A percentile compares a stretch with the other conserved stretches of the same genome.
Evolutionary conservation across 2,113 vertebrate genomes (phyloP).

Genomic region (Scytalopus superciliaris): DNA sequence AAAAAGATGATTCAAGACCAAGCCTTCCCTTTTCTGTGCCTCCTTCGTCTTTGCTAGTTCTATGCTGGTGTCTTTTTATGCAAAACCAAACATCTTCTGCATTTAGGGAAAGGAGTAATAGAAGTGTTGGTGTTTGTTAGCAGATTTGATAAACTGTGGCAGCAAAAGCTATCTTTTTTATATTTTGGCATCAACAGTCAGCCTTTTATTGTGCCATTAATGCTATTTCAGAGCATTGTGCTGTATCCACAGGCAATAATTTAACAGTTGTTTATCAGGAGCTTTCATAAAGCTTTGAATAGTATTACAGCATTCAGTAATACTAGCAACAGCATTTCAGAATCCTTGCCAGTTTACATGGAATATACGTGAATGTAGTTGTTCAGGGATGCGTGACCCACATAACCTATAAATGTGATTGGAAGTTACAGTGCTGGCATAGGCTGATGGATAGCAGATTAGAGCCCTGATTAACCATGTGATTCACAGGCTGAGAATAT

Average conservation of each 20-base stretch:
- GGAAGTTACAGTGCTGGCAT: constrained; percentile 74
- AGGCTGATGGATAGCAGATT: constrained; percentile 83
- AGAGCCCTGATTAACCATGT: constrained; percentile 80
- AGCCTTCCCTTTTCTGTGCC: not conserved
- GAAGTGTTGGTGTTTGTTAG: constrained; percentile 55
- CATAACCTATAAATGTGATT: constrained; percentile 84
- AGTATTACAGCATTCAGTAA: constrained; percentile 60
- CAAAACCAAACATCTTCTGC: constrained; percentile 33
- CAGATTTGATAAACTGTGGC: constrained; percentile 62
- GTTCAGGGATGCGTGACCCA: constrained; percentile 78
- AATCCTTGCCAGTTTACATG: constrained; percentile 63
- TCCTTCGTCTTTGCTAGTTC: not conserved
- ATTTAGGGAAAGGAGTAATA: constrained; percentile 27
- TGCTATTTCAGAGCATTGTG: constrained; percentile 56
- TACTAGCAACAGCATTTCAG: constrained; percentile 67
- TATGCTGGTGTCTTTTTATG: not conserved
- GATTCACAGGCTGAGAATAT: constrained; percentile 76
- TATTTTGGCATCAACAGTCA: constrained; percentile 63
- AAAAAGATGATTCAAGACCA: rapidly evolving
- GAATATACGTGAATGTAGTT: constrained; percentile 73
- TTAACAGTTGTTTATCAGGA: constrained; percentile 72
- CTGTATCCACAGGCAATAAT: constrained; percentile 65
- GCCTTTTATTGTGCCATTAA: constrained; percentile 67
- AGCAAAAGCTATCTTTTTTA: constrained; percentile 55
- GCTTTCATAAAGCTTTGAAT: constrained; percentile 66